phyloP scores from a whole-genome alignment of 2,888 invertebrate species.

The Erpobdella octoculata region DNA sequence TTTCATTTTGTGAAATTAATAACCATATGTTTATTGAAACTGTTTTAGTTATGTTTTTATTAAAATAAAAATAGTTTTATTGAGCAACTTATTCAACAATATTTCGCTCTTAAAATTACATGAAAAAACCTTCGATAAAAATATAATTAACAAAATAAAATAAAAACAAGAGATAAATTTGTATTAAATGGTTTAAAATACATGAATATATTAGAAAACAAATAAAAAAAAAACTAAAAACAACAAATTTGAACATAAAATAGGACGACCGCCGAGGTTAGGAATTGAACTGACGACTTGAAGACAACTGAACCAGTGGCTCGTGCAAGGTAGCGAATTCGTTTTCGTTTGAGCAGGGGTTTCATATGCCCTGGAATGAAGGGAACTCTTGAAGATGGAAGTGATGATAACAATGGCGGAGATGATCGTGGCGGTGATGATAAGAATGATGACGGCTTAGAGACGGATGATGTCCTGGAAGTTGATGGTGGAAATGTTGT shows the following conservation, averaged over 20 bases:
- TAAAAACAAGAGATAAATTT: too few species aligned
- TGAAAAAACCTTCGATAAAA: too few species aligned
- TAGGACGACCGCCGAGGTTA: background rate
- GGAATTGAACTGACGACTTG: background rate
- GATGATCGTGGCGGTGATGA: constrained; percentile 3
- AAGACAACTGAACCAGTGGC: background rate
- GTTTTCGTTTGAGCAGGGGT: background rate
- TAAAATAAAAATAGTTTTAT: too few species aligned
- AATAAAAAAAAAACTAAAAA: too few species aligned
- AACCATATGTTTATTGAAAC: too few species aligned
- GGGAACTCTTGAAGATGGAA: background rate
- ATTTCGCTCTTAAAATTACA: too few species aligned
- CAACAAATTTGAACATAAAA: background rate
- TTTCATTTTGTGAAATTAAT: too few species aligned
- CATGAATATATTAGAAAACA: too few species aligned
- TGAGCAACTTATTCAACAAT: too few species aligned
- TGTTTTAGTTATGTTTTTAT: too few species aligned
- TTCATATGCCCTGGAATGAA: constrained; percentile 11
- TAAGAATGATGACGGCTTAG: background rate
- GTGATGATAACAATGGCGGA: constrained; percentile 5
- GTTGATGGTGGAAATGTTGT: constrained; percentile 7
- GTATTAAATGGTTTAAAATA: too few species aligned
- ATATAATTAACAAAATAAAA: too few species aligned
- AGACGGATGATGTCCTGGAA: background rate
- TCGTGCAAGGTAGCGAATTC: background rate